phyloP scores from a whole-genome alignment of 2,797 vertebrate genomes.

The Pantherophis alleghaniensis region DNA sequence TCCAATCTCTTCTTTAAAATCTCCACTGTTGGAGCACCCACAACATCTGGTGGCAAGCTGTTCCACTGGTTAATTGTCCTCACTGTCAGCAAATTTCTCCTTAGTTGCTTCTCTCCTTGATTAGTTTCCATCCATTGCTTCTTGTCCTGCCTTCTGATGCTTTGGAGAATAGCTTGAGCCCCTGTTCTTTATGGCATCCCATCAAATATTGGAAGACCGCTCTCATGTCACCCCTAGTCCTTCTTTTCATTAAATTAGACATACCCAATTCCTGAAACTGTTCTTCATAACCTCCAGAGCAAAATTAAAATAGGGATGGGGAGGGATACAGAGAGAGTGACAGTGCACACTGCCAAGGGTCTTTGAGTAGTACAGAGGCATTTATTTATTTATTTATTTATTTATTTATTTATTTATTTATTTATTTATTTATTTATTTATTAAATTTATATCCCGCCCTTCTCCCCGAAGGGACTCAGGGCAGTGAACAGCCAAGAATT shows the following conservation, averaged over 20 bases:
- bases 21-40: not conserved
- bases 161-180: not conserved
- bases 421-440: too few species aligned
- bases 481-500: too few species aligned
- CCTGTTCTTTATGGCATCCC: not conserved
- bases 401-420: too few species aligned
- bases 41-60: too few species aligned
- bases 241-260: not conserved
- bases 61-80: not conserved
- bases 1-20: not conserved
- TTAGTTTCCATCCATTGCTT: not conserved
- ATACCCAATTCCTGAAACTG: not conserved
- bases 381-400: too few species aligned
- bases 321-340: too few species aligned
- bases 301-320: not conserved
- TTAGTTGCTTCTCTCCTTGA: not conserved
- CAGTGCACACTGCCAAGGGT: not conserved
- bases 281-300: not conserved
- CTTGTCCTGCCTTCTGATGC: not conserved
- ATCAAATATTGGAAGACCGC: not conserved
- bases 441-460: too few species aligned
- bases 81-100: not conserved
- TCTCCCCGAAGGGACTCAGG: too few species aligned
- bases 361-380: not conserved
- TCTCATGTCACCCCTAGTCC: not conserved